These are phyloP conservation scores for Corapipo altera DNA, from an alignment of 2,113 vertebrate species.

Conservation along the genomic window DNA sequence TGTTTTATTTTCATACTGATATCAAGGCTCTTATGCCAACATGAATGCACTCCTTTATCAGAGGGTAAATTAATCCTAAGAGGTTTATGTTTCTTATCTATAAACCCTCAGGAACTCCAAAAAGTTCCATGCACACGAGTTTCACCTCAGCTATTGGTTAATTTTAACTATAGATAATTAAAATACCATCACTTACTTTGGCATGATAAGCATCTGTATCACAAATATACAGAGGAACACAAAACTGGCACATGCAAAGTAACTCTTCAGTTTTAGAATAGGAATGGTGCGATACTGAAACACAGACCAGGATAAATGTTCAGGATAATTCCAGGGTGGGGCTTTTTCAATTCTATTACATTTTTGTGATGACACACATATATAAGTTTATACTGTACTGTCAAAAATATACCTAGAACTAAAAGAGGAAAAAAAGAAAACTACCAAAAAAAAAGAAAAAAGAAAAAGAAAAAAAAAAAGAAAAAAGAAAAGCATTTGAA, in stretches of 20 bases:
- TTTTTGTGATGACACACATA: not conserved
- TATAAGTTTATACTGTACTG: not conserved
- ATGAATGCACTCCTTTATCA: not conserved
- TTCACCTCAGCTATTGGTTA: not conserved
- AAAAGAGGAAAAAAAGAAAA: not conserved
- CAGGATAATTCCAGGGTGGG: not conserved
- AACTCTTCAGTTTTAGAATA: constrained; percentile 85
- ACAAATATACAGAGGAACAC: constrained; percentile 91
- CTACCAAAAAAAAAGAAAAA: not conserved
- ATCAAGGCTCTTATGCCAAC: not conserved
- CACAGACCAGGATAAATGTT: not conserved
- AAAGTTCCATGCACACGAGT: not conserved
- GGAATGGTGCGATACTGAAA: constrained; percentile 89
- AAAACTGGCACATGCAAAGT: constrained; percentile 84
- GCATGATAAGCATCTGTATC: constrained; percentile 84
- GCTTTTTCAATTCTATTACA: not conserved
- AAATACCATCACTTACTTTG: constrained; percentile 73
- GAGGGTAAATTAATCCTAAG: not conserved
- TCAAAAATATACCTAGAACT: not conserved
- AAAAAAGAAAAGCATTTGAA: not conserved
- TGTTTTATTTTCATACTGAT: not conserved
- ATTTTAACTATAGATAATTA: not conserved
- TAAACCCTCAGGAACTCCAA: not conserved
- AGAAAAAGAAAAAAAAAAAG: too few species aligned
- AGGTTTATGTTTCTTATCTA: not conserved